Percentiles rank a stretch among this genome's conserved stretches.
phyloP scores from a whole-genome alignment of 1,140 invertebrate species.

The Panonychus citri region DNA sequence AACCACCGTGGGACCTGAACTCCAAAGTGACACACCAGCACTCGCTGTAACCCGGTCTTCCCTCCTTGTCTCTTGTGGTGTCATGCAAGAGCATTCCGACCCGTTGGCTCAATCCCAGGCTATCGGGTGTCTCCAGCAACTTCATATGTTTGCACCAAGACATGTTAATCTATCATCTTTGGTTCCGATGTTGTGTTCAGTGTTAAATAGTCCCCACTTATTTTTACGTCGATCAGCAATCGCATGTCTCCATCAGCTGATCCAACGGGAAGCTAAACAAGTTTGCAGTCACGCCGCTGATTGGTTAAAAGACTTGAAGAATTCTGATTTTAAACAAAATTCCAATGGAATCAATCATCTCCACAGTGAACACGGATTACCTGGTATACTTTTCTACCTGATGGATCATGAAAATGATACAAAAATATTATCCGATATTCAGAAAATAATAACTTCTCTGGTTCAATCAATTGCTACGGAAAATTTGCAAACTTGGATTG shows the following conservation, averaged over 20 bases:
- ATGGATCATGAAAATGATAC: conserved; percentile 76
- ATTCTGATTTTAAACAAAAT: neutral
- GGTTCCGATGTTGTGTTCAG: conserved; percentile 66
- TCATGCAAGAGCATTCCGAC: conserved; percentile 75
- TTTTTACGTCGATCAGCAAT: conserved; percentile 74
- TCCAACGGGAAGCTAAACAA: conserved; percentile 83
- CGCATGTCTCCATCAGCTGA: conserved; percentile 76
- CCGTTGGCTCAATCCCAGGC: conserved; percentile 82
- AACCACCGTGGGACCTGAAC: conserved; percentile 89
- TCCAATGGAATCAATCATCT: conserved; percentile 10
- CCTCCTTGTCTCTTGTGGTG: conserved; percentile 52
- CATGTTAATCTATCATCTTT: conserved; percentile 77
- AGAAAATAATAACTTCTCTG: conserved; percentile 78
- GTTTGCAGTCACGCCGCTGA: conserved; percentile 49
- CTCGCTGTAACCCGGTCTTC: conserved; percentile 47
- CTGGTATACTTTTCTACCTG: conserved; percentile 75
- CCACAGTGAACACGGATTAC: conserved; percentile 45
- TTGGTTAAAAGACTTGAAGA: neutral
- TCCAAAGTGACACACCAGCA: conserved; percentile 57
- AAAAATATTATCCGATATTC: conserved; percentile 60
- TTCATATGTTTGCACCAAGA: conserved; percentile 86
- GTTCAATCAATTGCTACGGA: conserved; percentile 47
- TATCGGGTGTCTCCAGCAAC: conserved; percentile 78
- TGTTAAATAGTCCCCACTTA: conserved; percentile 51
- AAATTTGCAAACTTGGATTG: conserved; percentile 60